A percentile compares a stretch with the other conserved stretches of the same genome.
Evolutionary conservation across 2,113 vertebrate genomes (phyloP).

Genomic region (Nothoprocta perdicaria): DNA sequence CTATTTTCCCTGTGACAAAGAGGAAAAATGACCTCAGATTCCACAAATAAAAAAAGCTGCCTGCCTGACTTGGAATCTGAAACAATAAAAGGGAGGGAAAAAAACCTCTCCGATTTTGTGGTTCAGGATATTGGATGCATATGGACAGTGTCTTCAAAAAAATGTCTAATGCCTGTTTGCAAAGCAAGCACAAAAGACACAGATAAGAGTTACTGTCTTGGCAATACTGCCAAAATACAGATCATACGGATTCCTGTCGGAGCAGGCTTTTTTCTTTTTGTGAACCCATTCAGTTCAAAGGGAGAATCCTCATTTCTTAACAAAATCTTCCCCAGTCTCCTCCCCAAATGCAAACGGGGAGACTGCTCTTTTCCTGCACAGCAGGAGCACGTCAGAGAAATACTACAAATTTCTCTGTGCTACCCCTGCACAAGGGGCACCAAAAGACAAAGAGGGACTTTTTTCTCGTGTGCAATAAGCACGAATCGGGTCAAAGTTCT

Average conservation of each 20-base stretch:
- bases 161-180: neutral
- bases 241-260: neutral
- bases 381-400: neutral
- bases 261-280: neutral
- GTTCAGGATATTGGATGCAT: neutral
- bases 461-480: neutral
- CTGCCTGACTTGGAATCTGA: neutral
- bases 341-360: neutral
- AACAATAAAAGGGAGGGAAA: neutral
- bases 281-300: neutral
- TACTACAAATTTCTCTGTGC: neutral
- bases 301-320: neutral
- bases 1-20: neutral
- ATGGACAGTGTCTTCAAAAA: neutral
- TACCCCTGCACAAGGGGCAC: neutral
- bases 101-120: neutral
- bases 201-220: neutral
- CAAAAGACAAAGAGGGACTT: neutral
- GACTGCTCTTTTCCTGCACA: neutral
- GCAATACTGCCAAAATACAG: neutral
- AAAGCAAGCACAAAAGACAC: neutral
- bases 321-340: neutral
- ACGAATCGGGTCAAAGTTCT: conserved; percentile 65
- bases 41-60: neutral
- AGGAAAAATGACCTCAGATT: neutral